Evolutionary conservation across 2,888 invertebrate genomes (phyloP).

Genomic region (Dasypolia templi): DNA sequence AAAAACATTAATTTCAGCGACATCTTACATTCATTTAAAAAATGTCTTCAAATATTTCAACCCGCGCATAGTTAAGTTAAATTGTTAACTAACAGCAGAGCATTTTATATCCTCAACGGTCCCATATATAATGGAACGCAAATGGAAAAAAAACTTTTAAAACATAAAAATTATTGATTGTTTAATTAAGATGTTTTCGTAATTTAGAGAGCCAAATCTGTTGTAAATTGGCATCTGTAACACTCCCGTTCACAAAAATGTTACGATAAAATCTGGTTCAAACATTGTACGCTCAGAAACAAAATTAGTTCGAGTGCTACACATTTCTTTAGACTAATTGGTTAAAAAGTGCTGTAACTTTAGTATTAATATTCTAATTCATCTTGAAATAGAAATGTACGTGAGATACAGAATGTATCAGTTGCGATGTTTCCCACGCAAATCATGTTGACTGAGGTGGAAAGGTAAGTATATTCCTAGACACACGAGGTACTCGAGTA

Average conservation of each 20-base stretch:
- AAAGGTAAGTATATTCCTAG: conserved; percentile 50
- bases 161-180: conserved; percentile 49
- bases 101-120: conserved; percentile 31
- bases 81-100: conserved; percentile 18
- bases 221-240: conserved; percentile 42
- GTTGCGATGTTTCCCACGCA: conserved; percentile 59
- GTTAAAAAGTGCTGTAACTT: too few species aligned
- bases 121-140: conserved; percentile 31
- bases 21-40: neutral
- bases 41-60: neutral
- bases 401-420: conserved; percentile 41
- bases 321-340: too few species aligned
- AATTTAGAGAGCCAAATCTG: conserved; percentile 45
- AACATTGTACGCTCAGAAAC: conserved; percentile 7
- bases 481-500: conserved; percentile 19
- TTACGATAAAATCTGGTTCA: conserved; percentile 36
- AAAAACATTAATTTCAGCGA: neutral
- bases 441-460: conserved; percentile 46
- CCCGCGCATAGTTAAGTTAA: neutral
- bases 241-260: conserved; percentile 34
- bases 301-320: conserved; percentile 1
- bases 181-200: conserved; percentile 53
- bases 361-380: too few species aligned
- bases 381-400: conserved; percentile 49
- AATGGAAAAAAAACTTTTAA: conserved; percentile 45